Conservation (phyloP, 2,888 invertebrate genomes). For the Eupithecia inturbata region DNA sequence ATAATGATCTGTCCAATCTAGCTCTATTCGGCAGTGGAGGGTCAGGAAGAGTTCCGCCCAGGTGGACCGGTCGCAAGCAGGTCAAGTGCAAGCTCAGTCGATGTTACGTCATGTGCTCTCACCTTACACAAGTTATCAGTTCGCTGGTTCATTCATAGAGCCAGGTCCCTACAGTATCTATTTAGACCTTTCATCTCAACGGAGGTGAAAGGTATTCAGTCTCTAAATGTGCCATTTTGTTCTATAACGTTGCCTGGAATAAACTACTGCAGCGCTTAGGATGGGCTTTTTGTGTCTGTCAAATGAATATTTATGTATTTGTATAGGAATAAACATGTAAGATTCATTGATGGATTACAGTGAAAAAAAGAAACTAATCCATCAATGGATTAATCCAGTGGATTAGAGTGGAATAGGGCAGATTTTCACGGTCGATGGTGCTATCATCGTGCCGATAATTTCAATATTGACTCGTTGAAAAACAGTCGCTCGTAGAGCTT, state of each 20-base stretch:
- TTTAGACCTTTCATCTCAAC: not conserved
- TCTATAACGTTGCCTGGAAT: too few relatives aligned
- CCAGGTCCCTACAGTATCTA: not conserved
- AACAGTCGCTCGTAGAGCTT: not conserved
- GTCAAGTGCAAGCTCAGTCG: constrained; percentile 65
- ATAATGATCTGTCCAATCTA: constrained; percentile 12
- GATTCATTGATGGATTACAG: too few relatives aligned
- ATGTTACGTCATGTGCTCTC: constrained; percentile 64
- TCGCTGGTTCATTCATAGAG: not conserved
- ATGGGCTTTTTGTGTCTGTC: not conserved
- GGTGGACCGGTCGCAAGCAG: constrained; percentile 62
- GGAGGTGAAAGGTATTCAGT: too few relatives aligned
- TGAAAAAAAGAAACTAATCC: too few relatives aligned
- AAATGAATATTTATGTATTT: not conserved
- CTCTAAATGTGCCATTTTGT: too few relatives aligned
- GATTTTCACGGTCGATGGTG: not conserved
- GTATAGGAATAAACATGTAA: too few relatives aligned
- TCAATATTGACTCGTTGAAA: too few relatives aligned
- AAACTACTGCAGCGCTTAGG: not conserved
- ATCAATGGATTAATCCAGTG: too few relatives aligned
- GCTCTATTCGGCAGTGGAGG: constrained; percentile 40
- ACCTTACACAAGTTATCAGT: constrained; percentile 43
- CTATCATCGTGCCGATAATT: not conserved
- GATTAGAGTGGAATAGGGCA: too few relatives aligned
- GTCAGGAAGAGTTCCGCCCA: constrained; percentile 66